A percentile compares a stretch with the other conserved stretches of the same genome.
Evolutionary conservation across 2,888 invertebrate species (phyloP).

Genomic region (Dasypolia templi): DNA sequence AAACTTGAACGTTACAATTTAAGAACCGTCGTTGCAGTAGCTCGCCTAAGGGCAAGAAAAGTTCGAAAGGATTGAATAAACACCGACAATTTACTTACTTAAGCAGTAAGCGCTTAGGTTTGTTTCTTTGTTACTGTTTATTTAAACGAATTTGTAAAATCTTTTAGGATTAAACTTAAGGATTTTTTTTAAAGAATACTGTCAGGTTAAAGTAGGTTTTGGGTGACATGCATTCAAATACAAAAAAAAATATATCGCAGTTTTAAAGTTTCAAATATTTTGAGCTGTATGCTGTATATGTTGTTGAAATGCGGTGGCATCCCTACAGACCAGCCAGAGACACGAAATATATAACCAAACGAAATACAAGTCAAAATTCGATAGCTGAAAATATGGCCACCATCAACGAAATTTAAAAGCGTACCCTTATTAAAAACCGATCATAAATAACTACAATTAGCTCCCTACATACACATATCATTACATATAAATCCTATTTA

Average conservation of each 20-base stretch:
- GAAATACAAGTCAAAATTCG: no score
- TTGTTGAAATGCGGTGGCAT: not conserved
- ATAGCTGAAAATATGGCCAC: not conserved
- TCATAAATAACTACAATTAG: slow-evolving; percentile 63
- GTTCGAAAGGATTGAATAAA: slow-evolving; percentile 51
- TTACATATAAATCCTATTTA: slow-evolving; percentile 65
- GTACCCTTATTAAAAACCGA: slow-evolving; percentile 35
- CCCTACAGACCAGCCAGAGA: not conserved
- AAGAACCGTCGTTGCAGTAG: slow-evolving; percentile 4
- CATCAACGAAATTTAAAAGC: slow-evolving; percentile 25
- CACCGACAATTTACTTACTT: slow-evolving; percentile 40
- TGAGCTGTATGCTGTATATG: not conserved
- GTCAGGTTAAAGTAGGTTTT: not conserved
- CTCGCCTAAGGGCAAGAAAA: slow-evolving; percentile 17
- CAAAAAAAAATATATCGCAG: not conserved
- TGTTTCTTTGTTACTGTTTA: slow-evolving; percentile 29
- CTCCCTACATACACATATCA: slow-evolving; percentile 60
- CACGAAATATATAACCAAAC: not conserved
- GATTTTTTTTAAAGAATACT: not conserved
- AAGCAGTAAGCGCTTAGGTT: slow-evolving; percentile 21
- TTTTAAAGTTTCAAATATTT: not conserved
- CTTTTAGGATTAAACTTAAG: not conserved
- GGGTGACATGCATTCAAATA: not conserved
- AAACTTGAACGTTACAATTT: slow-evolving; percentile 14
- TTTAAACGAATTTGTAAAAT: slow-evolving; percentile 31